Conservation (phyloP, 2,797 vertebrate genomes). For the Centroberyx gerrardi region DNA sequence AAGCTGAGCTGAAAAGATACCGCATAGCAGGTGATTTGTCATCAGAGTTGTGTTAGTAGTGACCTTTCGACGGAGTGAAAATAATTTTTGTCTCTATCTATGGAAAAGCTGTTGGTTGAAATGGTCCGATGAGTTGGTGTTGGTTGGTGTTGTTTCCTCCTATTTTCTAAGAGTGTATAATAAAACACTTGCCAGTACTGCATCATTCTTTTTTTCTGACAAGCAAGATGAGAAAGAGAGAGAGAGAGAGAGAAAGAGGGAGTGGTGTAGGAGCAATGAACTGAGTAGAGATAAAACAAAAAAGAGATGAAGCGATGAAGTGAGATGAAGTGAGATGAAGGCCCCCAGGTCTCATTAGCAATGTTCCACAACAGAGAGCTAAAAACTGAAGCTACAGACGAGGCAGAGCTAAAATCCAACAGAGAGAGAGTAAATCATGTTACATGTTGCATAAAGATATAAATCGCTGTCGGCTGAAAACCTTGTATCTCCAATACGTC, state of each 20-base stretch:
- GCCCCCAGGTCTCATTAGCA: not conserved
- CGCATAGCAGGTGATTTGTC: slow-evolving; percentile 65
- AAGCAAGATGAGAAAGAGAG: not conserved
- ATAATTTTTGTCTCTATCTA: slow-evolving; percentile 35
- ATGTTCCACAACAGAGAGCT: not conserved
- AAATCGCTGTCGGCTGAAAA: too few species aligned
- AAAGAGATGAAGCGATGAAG: not conserved
- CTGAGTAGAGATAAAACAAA: not conserved
- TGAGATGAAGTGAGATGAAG: slow-evolving; percentile 29
- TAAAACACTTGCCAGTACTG: slow-evolving; percentile 14
- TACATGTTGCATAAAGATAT: too few species aligned
- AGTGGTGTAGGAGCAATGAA: not conserved
- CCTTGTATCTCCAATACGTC: too few species aligned
- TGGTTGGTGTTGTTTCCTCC: slow-evolving; percentile 1
- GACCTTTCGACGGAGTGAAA: slow-evolving; percentile 65
- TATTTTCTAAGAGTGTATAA: slow-evolving; percentile 17
- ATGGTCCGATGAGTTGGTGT: slow-evolving; percentile 28
- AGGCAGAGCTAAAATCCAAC: not conserved
- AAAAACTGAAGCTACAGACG: not conserved
- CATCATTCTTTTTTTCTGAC: not conserved
- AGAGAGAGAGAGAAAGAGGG: not conserved
- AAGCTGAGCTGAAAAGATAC: slow-evolving; percentile 58
- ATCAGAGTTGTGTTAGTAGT: slow-evolving; percentile 43
- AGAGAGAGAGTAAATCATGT: too few species aligned
- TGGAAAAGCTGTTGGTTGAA: slow-evolving; percentile 30